Conservation (phyloP, 2,113 vertebrate species). For the Callaeas wilsoni region DNA sequence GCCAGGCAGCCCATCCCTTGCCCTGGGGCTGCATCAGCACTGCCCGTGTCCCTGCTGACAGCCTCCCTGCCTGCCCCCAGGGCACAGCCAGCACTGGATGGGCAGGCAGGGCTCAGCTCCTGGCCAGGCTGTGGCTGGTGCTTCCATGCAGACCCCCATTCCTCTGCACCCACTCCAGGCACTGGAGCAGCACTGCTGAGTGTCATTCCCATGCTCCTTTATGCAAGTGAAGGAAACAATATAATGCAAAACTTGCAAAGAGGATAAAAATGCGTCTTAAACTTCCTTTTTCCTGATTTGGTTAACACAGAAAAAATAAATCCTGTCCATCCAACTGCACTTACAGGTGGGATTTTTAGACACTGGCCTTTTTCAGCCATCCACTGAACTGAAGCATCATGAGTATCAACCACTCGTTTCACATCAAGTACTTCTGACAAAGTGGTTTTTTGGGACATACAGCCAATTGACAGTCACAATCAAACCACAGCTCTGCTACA, state of each 20-base stretch:
- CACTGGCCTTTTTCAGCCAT: not conserved
- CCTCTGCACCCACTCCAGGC: not conserved
- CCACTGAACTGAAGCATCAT: not conserved
- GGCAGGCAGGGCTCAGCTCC: not conserved
- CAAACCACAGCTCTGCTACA: not conserved
- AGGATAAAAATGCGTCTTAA: not conserved
- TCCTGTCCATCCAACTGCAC: not conserved
- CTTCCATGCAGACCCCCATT: accelerated
- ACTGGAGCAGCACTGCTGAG: not conserved
- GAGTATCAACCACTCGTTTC: not conserved
- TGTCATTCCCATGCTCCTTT: not conserved
- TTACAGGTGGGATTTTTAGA: not conserved
- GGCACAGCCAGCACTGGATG: not conserved
- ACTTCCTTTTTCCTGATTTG: not conserved
- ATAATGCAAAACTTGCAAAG: not conserved
- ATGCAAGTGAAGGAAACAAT: not conserved
- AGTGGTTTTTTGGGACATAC: not conserved
- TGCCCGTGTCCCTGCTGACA: not conserved
- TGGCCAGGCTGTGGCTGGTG: accelerated
- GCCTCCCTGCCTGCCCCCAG: not conserved
- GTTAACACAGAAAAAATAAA: not conserved
- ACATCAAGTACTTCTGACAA: not conserved
- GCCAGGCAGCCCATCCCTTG: not conserved
- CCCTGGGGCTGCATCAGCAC: not conserved
- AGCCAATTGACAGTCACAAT: not conserved